A percentile compares a stretch with the other conserved stretches of the same genome.
Conservation (phyloP, 2,113 vertebrate genomes). For the Cynoglossus semilaevis region DNA sequence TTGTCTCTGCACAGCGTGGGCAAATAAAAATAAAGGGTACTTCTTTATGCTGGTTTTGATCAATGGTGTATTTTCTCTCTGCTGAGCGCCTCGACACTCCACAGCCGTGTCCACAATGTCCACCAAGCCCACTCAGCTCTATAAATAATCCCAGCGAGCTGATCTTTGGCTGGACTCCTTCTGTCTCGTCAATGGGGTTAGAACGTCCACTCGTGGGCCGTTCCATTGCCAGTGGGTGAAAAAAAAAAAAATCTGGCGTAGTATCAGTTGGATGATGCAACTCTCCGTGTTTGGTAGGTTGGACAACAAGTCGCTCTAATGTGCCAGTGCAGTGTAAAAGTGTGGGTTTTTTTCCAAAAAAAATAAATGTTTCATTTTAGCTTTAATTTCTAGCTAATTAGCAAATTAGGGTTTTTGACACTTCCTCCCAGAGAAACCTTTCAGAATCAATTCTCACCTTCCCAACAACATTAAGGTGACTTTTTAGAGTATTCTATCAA, state of each 20-base stretch:
- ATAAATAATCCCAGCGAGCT: constrained; percentile 72
- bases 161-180: constrained; percentile 65
- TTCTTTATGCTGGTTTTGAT: constrained; percentile 61
- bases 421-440: too few species aligned
- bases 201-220: constrained; percentile 39
- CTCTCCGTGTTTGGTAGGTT: too few species aligned
- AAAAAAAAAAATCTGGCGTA: constrained; percentile 6
- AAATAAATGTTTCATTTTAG: too few species aligned
- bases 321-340: too few species aligned
- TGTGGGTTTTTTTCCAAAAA: too few species aligned
- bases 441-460: too few species aligned
- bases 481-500: too few species aligned
- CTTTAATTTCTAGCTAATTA: too few species aligned
- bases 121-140: constrained; percentile 75
- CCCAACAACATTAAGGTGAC: too few species aligned
- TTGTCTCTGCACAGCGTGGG: constrained; percentile 32
- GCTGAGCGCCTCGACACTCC: constrained; percentile 58
- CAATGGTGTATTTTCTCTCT: constrained; percentile 68
- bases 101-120: constrained; percentile 61
- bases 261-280: constrained; percentile 5
- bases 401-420: too few species aligned
- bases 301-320: too few species aligned
- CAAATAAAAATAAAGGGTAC: constrained; percentile 40
- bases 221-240: constrained; percentile 22
- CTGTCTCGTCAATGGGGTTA: constrained; percentile 68